Conservation (phyloP, 2,888 invertebrate species). For the Scaptomyza caliginosa region DNA sequence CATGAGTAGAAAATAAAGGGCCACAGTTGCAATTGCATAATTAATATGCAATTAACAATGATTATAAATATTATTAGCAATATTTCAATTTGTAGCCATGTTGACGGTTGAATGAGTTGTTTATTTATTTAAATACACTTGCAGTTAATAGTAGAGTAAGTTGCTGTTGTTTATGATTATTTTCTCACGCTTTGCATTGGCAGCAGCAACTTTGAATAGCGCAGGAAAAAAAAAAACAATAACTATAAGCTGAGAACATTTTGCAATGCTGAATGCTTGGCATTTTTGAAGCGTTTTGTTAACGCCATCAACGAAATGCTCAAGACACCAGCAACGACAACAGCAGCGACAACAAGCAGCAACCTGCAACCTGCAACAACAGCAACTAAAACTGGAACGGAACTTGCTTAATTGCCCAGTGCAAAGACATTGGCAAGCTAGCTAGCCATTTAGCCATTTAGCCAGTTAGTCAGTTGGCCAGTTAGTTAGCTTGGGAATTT, state of each 20-base stretch:
- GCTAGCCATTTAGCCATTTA: constrained; percentile 21
- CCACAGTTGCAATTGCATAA: background rate
- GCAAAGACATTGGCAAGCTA: constrained; percentile 40
- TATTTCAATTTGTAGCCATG: too few relatives aligned
- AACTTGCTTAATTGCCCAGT: constrained; percentile 71
- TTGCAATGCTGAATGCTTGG: constrained; percentile 68
- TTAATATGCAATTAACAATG: background rate
- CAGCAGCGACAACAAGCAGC: background rate
- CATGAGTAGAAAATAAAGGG: background rate
- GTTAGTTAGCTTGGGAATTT: constrained; percentile 43
- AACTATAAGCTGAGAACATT: constrained; percentile 61
- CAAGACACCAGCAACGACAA: constrained; percentile 14
- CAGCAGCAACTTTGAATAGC: constrained; percentile 39
- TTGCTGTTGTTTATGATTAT: constrained; percentile 27
- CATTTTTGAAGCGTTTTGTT: constrained; percentile 62
- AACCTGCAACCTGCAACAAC: constrained; percentile 23
- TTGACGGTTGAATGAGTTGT: background rate
- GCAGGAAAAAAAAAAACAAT: constrained; percentile 19
- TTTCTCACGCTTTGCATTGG: constrained; percentile 76
- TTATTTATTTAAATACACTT: background rate
- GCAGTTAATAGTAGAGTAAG: constrained; percentile 7
- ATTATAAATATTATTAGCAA: background rate
- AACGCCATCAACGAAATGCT: constrained; percentile 40
- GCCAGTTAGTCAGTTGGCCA: constrained; percentile 6
- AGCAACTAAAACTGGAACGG: constrained; percentile 65